These are phyloP conservation scores for Zaprionus lineosus DNA, from an alignment of 2,888 invertebrate species.

Conservation along the genomic window DNA sequence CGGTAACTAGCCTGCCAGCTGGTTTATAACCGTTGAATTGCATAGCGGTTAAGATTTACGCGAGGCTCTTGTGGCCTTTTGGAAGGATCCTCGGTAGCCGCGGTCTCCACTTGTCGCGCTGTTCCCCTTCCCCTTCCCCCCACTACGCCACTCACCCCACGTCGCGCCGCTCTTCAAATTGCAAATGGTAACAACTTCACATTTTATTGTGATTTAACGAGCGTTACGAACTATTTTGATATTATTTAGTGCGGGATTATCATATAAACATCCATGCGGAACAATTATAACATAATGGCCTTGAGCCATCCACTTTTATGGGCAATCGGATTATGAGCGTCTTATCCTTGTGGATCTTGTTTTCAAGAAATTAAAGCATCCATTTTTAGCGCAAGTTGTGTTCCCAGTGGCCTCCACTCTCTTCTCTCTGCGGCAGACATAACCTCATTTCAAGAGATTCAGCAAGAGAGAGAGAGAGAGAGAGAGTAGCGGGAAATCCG, in stretches of 20 bases:
- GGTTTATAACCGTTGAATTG: conserved; percentile 68
- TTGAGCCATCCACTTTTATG: background rate
- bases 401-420: too few relatives aligned
- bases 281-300: background rate
- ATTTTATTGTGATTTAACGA: conserved; percentile 58
- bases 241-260: conserved; percentile 20
- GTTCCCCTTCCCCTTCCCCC: background rate
- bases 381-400: too few relatives aligned
- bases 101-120: conserved; percentile 28
- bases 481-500: too few relatives aligned
- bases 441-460: too few relatives aligned
- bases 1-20: conserved; percentile 76
- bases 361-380: too few relatives aligned
- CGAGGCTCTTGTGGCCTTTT: background rate
- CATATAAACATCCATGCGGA: background rate
- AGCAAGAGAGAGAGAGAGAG: too few relatives aligned
- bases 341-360: too few relatives aligned
- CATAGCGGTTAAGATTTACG: conserved; percentile 48
- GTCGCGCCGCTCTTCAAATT: conserved; percentile 16
- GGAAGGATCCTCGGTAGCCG: conserved; percentile 13
- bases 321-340: background rate
- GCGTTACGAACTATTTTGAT: conserved; percentile 19
- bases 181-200: conserved; percentile 59
- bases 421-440: too few relatives aligned
- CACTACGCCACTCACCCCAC: background rate